These are phyloP conservation scores for Neogobius melanostomus DNA, from an alignment of 2,113 vertebrate genomes.

Conservation along the genomic window DNA sequence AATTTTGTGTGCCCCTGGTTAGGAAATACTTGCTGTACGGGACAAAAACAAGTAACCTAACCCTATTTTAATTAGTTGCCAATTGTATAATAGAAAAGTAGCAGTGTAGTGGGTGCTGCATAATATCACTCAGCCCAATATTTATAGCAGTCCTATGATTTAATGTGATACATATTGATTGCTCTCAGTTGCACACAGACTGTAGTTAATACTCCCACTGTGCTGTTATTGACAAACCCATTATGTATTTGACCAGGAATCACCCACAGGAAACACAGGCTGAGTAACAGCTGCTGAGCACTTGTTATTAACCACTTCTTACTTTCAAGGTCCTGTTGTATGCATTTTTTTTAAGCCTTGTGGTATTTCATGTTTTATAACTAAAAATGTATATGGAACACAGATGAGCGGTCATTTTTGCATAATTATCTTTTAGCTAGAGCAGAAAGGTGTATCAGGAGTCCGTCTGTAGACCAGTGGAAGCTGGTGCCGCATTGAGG, in stretches of 20 bases:
- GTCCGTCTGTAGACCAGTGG: conserved; percentile 18
- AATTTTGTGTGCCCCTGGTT: no score
- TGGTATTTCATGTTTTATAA: no score
- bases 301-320: conserved; percentile 16
- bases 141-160: not conserved
- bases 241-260: not conserved
- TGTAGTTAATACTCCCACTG: not conserved
- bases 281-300: conserved; percentile 3
- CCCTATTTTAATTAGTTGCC: no score
- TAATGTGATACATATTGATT: not conserved
- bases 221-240: not conserved
- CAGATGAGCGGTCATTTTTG: not conserved
- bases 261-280: conserved; percentile 5
- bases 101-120: no score
- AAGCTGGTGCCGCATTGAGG: conserved; percentile 1
- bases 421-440: not conserved
- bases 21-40: no score
- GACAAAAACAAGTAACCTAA: no score
- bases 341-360: no score
- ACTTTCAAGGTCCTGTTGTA: no score
- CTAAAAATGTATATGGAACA: no score
- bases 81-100: no score
- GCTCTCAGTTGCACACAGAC: not conserved
- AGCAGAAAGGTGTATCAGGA: conserved; percentile 26
- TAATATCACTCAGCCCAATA: no score